Evolutionary conservation across 2,888 invertebrate species (phyloP), one percentile per base, ranked within the genome.

Genomic region (Ernsta delagoae): DNA sequence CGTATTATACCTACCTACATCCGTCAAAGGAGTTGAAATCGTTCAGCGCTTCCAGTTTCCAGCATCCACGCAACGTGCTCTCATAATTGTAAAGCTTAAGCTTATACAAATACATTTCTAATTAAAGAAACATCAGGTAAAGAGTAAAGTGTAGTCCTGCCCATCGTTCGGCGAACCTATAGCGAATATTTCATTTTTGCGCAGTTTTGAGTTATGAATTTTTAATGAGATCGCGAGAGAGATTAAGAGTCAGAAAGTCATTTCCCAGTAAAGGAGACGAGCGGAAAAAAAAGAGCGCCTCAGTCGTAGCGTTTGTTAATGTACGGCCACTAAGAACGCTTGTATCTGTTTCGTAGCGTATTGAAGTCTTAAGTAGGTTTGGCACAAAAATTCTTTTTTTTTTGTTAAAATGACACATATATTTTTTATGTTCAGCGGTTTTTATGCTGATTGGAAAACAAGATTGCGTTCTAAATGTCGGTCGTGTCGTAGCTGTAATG

Each of bases 191-290:
- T 91, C 84, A 88, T 90, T 92, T 93, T 91, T 93, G 87, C 86
- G 88, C 94, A 90, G 88, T 89, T 91, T 91, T 89, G 87, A 93
- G 91, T 94, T 94, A 94, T 94, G 94, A 94, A 94, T 94, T 94
- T 94, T 93, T 94, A 94, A 94, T 94, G 94, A 94, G 94, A 94
- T 94, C 90, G 93, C 92, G 82, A 86, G 90, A 89, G 90, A 94
- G 89, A 94, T 94, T 94, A 94, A 87, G 94, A 94, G 91, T 89
- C 92, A 88, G 94, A 93, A 93, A 93, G 93, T 94, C 93, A 93
- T 93, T 93, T 93, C 93, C 93, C 92, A 85, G 90, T 90, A 85
- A 90, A 91, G 87, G 85, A 91, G 89, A 85, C 83, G 80, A 84
- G 81, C 74, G 79, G 74, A 78, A 80, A 89, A 92, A 91, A 89